phyloP scores from a whole-genome alignment of 2,888 invertebrate genomes.

The Rapana venosa region DNA sequence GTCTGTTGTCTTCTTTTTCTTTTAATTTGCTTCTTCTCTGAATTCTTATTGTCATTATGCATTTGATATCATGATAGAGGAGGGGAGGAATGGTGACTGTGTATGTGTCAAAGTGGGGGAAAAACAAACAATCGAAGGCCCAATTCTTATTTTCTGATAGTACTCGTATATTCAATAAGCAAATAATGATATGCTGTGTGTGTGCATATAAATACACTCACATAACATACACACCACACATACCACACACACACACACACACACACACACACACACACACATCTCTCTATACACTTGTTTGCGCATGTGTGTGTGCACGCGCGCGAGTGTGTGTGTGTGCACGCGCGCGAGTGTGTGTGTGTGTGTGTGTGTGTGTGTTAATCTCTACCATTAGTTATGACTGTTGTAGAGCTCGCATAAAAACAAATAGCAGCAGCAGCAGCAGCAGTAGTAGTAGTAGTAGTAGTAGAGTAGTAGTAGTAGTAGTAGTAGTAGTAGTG shows the following conservation, averaged over 20 bases:
- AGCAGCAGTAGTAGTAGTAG: not conserved
- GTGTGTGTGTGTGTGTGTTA: no score
- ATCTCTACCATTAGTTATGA: no score
- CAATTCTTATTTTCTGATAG: no score
- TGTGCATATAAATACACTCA: no score
- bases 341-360: no score
- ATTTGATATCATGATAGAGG: not conserved
- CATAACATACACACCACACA: not conserved
- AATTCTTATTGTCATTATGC: not conserved
- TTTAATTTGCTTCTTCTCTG: not conserved
- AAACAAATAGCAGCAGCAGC: not conserved
- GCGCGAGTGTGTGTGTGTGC: no score
- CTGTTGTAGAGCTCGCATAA: no score
- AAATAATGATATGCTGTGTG: no score
- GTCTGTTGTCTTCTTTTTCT: not conserved
- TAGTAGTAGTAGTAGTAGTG: not conserved
- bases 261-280: not conserved
- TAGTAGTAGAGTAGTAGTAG: conserved; percentile 1
- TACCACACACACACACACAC: not conserved
- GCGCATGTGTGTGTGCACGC: no score
- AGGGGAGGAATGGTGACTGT: not conserved
- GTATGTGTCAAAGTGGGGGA: not conserved
- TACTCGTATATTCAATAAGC: no score
- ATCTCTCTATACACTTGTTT: no score
- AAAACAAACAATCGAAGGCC: no score